Base-by-base conservation (phyloP, 2,797 vertebrate genomes). In the Brotula barbata region DNA sequence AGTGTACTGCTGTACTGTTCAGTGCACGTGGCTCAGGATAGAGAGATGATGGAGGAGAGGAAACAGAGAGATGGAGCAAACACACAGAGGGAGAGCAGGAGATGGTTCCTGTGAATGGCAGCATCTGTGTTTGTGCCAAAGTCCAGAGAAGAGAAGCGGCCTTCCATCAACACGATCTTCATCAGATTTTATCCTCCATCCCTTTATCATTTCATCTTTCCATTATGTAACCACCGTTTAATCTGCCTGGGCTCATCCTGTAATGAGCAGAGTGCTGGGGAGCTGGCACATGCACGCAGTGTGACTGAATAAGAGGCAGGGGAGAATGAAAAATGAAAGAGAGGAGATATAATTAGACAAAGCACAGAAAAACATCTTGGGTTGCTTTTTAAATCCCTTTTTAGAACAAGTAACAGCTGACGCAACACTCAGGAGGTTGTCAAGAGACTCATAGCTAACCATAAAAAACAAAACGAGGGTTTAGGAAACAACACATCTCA, bases 221-320 rank as follows among this genome's bases (percentile, higher is more conserved):
- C 28, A 77, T 90, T 89, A 88, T 78, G 67, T 89, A 88, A 89
- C 67, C 58, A 71, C 37, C 42, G 19, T 82, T 80, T 87, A 87
- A 89, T 89, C 88, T 86, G 79, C 54, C 68, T 28, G 64, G 74
- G 73, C 78, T 86, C 71, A 70, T 60, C 70, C 58, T 53, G 59
- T 68, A 74, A 71, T 58, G 54, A 83, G 70, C 60, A 46, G 45
- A 59, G 55, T 39, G 49, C 46, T 43, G 37, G 15, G 45, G 53
- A 47, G 60, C 31, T 46, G 41, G 37, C 25, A 28, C 25, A 8
- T 28, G 25, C 25, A 28, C 4, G 25, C 25, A 4, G 25, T 28
- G 25, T 28, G 25, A 28, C 25, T 4, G 25, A 28, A 20, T 53
- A 7, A 48, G 17, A 46, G 2, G 31, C 3, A 21, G 31, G 46